A percentile compares a stretch with the other conserved stretches of the same genome.
These are phyloP conservation scores for Scylla paramamosain DNA, from an alignment of 1,140 invertebrate genomes.

Conservation along the genomic window DNA sequence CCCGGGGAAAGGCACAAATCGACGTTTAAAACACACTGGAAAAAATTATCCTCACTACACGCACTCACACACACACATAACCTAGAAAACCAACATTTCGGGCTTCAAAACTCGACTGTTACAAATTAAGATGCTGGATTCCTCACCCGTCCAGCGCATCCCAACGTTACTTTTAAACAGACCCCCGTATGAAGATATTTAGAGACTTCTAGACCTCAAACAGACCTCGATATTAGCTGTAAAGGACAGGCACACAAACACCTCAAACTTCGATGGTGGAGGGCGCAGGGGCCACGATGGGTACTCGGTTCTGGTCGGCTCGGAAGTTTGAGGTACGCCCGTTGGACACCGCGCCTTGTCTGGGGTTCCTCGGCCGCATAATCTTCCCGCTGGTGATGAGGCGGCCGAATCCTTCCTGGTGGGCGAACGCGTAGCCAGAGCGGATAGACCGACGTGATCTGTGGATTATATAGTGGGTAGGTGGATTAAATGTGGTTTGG, in stretches of 20 bases:
- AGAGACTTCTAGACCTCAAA: too few species aligned
- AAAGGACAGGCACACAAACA: not conserved
- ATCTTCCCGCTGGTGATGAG: slow-evolving; percentile 99
- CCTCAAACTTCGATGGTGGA: slow-evolving; percentile 71
- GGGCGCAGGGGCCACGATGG: slow-evolving; percentile 51
- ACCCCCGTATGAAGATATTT: too few species aligned
- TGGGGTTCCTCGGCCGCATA: slow-evolving; percentile 85
- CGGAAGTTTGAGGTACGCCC: slow-evolving; percentile 58
- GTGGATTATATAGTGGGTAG: not conserved
- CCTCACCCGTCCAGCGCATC: too few species aligned
- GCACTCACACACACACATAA: too few species aligned
- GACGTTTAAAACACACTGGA: too few species aligned
- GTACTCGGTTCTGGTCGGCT: slow-evolving; percentile 5
- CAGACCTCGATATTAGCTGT: too few species aligned
- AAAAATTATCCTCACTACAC: too few species aligned
- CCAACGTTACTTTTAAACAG: too few species aligned
- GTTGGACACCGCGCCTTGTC: slow-evolving; percentile 50
- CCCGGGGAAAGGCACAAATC: too few species aligned
- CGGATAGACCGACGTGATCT: slow-evolving; percentile 89
- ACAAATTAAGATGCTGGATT: too few species aligned
- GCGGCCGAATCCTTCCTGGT: slow-evolving; percentile 97
- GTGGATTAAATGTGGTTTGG: not conserved
- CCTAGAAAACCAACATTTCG: too few species aligned
- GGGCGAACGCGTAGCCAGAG: slow-evolving; percentile 99
- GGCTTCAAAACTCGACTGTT: too few species aligned